A percentile compares a stretch with the other conserved stretches of the same genome.
These are phyloP conservation scores for Epirrhoe tristata DNA, from an alignment of 2,888 invertebrate genomes.

Conservation along the genomic window DNA sequence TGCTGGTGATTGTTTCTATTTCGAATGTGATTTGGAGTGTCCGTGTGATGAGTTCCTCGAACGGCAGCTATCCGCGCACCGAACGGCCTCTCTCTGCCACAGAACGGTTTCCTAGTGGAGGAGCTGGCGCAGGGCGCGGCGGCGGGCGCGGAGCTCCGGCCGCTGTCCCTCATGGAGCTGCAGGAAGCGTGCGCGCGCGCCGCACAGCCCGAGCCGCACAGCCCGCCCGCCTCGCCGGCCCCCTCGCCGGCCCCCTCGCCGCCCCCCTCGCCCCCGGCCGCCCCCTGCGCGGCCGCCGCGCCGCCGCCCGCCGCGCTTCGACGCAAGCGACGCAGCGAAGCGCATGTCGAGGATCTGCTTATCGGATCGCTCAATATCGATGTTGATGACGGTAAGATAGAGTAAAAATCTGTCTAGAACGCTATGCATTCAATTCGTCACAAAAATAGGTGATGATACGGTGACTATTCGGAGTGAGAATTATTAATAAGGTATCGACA, in stretches of 20 bases:
- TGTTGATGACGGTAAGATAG: constrained; percentile 52
- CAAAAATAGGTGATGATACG: too few relatives aligned
- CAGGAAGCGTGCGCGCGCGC: constrained; percentile 66
- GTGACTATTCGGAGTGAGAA: too few relatives aligned
- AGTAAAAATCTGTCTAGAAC: too few relatives aligned
- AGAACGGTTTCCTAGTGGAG: constrained; percentile 68
- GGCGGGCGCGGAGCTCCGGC: constrained; percentile 46
- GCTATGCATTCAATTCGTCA: too few relatives aligned
- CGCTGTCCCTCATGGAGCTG: constrained; percentile 66
- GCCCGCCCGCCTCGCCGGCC: constrained; percentile 17
- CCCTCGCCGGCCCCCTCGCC: constrained; percentile 26
- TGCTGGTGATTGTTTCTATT: too few relatives aligned
- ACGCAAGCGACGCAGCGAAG: constrained; percentile 56
- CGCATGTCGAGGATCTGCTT: constrained; percentile 44
- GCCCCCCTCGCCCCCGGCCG: constrained; percentile 33
- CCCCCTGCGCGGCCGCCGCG: constrained; percentile 34
- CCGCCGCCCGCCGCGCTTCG: constrained; percentile 36
- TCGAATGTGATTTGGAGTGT: too few relatives aligned
- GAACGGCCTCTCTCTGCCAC: neutral
- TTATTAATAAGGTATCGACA: too few relatives aligned
- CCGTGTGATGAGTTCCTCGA: neutral
- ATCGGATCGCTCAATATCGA: constrained; percentile 46
- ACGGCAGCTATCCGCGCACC: neutral
- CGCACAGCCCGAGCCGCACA: constrained; percentile 52
- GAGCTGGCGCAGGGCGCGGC: constrained; percentile 53